These are phyloP conservation scores for Anoplophora glabripennis DNA, from an alignment of 1,140 invertebrate genomes.

Conservation along the genomic window DNA sequence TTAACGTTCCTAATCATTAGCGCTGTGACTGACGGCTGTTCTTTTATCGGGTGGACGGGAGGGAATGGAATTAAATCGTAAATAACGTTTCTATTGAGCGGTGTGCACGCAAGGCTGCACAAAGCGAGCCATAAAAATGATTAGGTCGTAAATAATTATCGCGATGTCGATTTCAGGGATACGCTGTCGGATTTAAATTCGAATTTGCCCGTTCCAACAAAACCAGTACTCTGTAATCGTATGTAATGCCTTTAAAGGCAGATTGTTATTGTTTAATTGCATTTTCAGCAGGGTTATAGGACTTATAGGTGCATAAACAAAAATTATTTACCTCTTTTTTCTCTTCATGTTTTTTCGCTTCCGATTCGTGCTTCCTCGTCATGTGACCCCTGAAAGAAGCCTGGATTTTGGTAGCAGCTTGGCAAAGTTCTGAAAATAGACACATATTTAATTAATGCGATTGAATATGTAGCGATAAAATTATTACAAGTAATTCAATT, in stretches of 20 bases:
- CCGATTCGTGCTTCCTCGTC: constrained; percentile 68
- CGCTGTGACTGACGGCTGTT: neutral
- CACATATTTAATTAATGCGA: too few relatives aligned
- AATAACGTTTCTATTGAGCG: neutral
- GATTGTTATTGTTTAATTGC: too few relatives aligned
- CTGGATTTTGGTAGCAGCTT: constrained; percentile 90
- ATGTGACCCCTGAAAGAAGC: constrained; percentile 89
- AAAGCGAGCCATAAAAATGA: too few relatives aligned
- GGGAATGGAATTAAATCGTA: neutral
- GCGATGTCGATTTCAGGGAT: neutral
- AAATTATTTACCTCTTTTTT: constrained; percentile 12
- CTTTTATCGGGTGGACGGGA: neutral
- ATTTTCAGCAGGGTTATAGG: too few relatives aligned
- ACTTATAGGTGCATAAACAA: too few relatives aligned
- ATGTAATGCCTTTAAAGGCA: too few relatives aligned
- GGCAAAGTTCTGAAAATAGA: constrained; percentile 68
- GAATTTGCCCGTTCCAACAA: too few relatives aligned
- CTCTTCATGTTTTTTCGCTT: constrained; percentile 48
- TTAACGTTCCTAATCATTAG: too few relatives aligned
- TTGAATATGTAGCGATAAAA: neutral
- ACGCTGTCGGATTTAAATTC: neutral
- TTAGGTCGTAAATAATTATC: too few relatives aligned
- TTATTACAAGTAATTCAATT: too few relatives aligned
- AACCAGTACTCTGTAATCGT: too few relatives aligned
- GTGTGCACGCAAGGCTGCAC: too few relatives aligned